Conservation (phyloP, 2,797 vertebrate species). For the Paramormyrops hopkinsi region DNA sequence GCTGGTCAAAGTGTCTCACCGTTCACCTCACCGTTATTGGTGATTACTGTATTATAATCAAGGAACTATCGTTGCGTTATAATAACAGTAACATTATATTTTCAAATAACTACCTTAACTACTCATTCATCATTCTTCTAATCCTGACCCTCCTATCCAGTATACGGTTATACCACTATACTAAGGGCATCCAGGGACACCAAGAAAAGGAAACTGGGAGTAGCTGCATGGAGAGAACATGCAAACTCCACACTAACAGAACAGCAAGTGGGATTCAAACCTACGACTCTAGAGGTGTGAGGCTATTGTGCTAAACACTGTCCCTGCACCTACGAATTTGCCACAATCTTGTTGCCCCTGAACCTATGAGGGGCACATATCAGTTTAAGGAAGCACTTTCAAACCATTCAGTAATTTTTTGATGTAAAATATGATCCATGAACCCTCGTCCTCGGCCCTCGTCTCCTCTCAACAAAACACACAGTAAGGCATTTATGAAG, state of each 20-base stretch:
- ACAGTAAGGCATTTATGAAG: background rate
- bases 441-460: background rate
- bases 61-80: background rate
- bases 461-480: background rate
- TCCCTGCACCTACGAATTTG: background rate
- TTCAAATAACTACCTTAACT: background rate
- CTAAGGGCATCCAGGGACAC: background rate
- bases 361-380: background rate
- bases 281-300: background rate
- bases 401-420: background rate
- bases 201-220: background rate
- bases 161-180: background rate
- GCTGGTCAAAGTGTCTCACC: background rate
- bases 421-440: background rate
- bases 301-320: background rate
- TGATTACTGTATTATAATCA: background rate
- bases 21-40: background rate
- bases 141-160: background rate
- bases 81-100: background rate
- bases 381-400: background rate
- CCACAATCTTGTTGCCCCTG: background rate
- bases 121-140: background rate
- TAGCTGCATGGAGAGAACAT: background rate
- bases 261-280: background rate
- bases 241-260: background rate